These are phyloP conservation scores for Labia minor DNA, from an alignment of 2,888 invertebrate genomes.

Conservation along the genomic window DNA sequence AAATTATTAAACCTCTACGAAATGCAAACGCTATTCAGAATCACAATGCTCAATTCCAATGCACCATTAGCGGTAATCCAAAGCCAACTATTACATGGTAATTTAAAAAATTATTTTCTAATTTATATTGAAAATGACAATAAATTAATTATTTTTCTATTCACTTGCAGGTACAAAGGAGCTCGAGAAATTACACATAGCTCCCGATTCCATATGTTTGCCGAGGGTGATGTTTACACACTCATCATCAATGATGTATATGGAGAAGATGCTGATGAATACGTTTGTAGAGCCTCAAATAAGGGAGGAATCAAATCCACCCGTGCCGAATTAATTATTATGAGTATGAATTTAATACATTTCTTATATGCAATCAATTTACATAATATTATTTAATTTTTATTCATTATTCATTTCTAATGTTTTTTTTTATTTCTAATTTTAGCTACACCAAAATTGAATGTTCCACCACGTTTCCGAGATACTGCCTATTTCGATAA, in stretches of 20 bases:
- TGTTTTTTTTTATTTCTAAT: too few relatives aligned
- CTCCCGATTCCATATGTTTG: constrained; percentile 81
- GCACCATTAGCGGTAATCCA: constrained; percentile 80
- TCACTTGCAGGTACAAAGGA: constrained; percentile 66
- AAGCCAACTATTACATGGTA: constrained; percentile 82
- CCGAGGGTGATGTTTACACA: constrained; percentile 77
- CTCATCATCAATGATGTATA: constrained; percentile 86
- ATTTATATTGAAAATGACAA: too few relatives aligned
- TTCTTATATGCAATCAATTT: neutral
- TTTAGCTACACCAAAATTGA: too few relatives aligned
- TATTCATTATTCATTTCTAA: too few relatives aligned
- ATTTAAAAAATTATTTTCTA: constrained; percentile 14
- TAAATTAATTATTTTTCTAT: too few relatives aligned
- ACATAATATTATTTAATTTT: neutral
- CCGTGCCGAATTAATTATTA: constrained; percentile 88
- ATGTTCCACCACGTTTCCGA: constrained; percentile 94
- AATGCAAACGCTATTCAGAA: constrained; percentile 86
- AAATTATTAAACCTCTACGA: constrained; percentile 73
- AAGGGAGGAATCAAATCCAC: constrained; percentile 90
- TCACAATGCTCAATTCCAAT: constrained; percentile 87
- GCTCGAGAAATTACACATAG: constrained; percentile 89
- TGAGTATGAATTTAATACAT: constrained; percentile 57
- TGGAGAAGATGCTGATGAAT: constrained; percentile 98
- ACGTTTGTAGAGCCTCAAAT: constrained; percentile 90
- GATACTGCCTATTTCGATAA: constrained; percentile 97